These are phyloP conservation scores for Typhlomys cinereus DNA, from an alignment of 2,113 vertebrate species.

Conservation along the genomic window DNA sequence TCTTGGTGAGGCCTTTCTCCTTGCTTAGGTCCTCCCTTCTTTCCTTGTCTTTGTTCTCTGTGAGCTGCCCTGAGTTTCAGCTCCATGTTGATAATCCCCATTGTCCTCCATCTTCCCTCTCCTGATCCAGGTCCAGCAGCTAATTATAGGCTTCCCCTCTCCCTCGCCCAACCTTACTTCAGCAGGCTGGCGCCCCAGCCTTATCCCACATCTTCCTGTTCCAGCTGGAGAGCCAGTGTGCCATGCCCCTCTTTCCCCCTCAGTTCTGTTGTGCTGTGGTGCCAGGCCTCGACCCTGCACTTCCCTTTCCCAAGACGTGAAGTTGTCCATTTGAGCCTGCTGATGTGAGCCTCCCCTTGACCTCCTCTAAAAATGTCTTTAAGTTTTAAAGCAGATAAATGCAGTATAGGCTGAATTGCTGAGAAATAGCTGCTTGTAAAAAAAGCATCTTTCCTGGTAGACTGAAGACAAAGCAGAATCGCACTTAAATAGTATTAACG, in stretches of 20 bases:
- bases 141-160: too few relatives aligned
- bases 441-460: too few relatives aligned
- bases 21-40: background rate
- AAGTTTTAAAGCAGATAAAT: too few relatives aligned
- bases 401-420: too few relatives aligned
- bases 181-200: background rate
- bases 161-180: too few relatives aligned
- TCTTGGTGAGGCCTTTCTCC: background rate
- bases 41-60: background rate
- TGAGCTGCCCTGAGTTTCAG: background rate
- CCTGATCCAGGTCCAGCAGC: too few relatives aligned
- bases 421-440: too few relatives aligned
- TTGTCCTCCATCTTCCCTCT: fast-evolving
- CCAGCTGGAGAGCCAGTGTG: background rate
- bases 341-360: background rate
- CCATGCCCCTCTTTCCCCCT: background rate
- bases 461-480: too few relatives aligned
- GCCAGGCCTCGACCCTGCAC: background rate
- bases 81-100: background rate
- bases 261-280: too few relatives aligned
- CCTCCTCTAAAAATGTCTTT: slow-evolving; percentile 13
- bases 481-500: too few relatives aligned
- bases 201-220: background rate
- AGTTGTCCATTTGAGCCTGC: background rate
- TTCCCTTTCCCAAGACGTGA: background rate